Conservation (phyloP, 2,888 invertebrate species). For the Cecidostiba fungosa region DNA sequence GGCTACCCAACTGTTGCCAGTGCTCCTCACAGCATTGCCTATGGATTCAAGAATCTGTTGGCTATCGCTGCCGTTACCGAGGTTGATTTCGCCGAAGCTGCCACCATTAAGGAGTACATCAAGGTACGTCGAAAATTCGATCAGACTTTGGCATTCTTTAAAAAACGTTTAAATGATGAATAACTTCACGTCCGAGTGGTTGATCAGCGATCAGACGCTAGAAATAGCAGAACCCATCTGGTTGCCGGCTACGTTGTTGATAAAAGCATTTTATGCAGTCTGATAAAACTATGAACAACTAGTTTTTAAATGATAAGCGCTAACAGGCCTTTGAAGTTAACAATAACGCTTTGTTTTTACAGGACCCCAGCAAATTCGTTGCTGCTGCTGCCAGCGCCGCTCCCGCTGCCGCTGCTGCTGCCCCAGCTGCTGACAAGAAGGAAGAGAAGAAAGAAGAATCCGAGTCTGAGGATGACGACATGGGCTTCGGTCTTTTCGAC, state of each 20-base stretch:
- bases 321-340: not conserved
- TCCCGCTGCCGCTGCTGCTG: conserved; percentile 83
- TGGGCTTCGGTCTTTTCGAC: conserved; percentile 98
- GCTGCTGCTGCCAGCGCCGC: conserved; percentile 84
- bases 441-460: conserved; percentile 87
- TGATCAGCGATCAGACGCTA: conserved; percentile 76
- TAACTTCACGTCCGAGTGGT: conserved; percentile 70
- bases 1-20: conserved; percentile 98
- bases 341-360: conserved; percentile 67
- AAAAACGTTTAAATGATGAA: conserved; percentile 72
- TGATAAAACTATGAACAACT: conserved; percentile 65
- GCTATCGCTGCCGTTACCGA: conserved; percentile 98
- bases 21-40: conserved; percentile 97
- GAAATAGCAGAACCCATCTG: conserved; percentile 81
- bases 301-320: not conserved
- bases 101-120: conserved; percentile 94
- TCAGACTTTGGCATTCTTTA: conserved; percentile 2
- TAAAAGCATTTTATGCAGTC: conserved; percentile 69
- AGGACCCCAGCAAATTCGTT: conserved; percentile 98
- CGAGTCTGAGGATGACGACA: conserved; percentile 94
- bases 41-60: conserved; percentile 98
- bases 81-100: conserved; percentile 96
- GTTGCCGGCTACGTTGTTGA: conserved; percentile 71
- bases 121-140: conserved; percentile 82
- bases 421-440: conserved; percentile 85